Percentiles rank a stretch among this genome's conserved stretches.
Evolutionary conservation across 1,140 invertebrate species (phyloP).

Genomic region (Drosophila suzukii): DNA sequence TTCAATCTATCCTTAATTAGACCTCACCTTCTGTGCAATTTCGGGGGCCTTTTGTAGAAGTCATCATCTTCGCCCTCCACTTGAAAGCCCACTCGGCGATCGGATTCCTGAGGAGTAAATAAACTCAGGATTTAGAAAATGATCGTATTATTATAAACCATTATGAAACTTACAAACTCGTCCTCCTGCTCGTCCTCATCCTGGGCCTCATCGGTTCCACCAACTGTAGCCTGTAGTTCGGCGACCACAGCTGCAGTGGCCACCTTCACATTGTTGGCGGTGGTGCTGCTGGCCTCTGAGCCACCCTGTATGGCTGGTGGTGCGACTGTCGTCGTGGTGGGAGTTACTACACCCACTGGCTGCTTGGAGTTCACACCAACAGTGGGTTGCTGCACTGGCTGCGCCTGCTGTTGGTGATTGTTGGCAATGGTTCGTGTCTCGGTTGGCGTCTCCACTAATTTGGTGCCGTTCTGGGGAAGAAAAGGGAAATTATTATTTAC

Average conservation of each 20-base stretch:
- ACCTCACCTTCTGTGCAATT: conserved; percentile 80
- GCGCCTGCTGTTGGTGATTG: conserved; percentile 54
- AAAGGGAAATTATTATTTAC: conserved; percentile 16
- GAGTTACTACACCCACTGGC: conserved; percentile 33
- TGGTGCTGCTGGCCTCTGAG: conserved; percentile 11
- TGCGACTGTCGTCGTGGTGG: conserved; percentile 37
- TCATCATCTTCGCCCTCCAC: conserved; percentile 81
- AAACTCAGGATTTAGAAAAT: neutral
- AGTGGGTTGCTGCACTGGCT: conserved; percentile 57
- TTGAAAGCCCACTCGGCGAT: conserved; percentile 80
- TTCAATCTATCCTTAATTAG: neutral
- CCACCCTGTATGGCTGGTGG: conserved; percentile 56
- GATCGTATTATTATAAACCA: neutral
- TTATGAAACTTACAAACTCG: conserved; percentile 67
- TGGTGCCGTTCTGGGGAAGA: conserved; percentile 53
- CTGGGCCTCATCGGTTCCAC: conserved; percentile 21
- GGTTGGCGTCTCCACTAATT: conserved; percentile 64
- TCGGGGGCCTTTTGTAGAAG: conserved; percentile 78
- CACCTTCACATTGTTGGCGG: conserved; percentile 15
- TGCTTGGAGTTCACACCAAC: conserved; percentile 52
- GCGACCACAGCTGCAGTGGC: conserved; percentile 40
- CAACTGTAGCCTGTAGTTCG: conserved; percentile 8
- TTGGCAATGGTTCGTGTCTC: conserved; percentile 55
- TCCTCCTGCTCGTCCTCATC: conserved; percentile 79
- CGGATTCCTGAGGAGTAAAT: conserved; percentile 60